Evolutionary conservation across 2,888 invertebrate species (phyloP), one percentile per base, ranked within the genome.

Genomic region (Rhagophthalmus giganteus): DNA sequence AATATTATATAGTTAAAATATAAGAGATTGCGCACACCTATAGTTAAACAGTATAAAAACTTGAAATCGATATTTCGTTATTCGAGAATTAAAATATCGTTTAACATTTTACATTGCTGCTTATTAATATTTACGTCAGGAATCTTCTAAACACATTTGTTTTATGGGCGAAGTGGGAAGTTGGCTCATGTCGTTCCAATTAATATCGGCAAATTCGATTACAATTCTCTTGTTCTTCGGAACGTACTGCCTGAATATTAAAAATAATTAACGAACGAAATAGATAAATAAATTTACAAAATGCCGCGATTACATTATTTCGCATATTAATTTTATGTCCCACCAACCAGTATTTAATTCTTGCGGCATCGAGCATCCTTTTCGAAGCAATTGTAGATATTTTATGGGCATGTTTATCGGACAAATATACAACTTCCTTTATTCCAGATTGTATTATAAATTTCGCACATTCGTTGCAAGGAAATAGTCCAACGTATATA

Each of bases 381-480:
- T 87, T 89, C 0, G 95, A 85, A 2, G 94, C 95, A 32, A 79
- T 76, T 30, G 87, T 88, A 40, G 75, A 77, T 0, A 77, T 69
- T 66, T 88, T 89, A 2, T 85, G 73, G 0, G 79, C 77, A 72
- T 92, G 82, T 69, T 94, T 93, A 71, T 95, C 91, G 0, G 89
- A 90, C 67, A 92, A 76, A 69, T 89, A 96, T 7, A 87, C 73
- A 1, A 94, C 81, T 67, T 86, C 82, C 37, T 75, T 83, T 20
- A 97, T 92, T 0, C 95, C 91, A 1, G 94, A 86, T 69, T 99
- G 98, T 61, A 98, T 94, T 20, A 99, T 93, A 20, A 96, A 78
- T 74, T 99, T 99, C 0, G 97, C 92, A 77, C 98, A 99, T 74
- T 97, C 96, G 69, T 97, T 96, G 73, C 98, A 99, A 0, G 98